A percentile compares a stretch with the other conserved stretches of the same genome.
phyloP scores from a whole-genome alignment of 2,888 invertebrate species.

The Nineta flava region DNA sequence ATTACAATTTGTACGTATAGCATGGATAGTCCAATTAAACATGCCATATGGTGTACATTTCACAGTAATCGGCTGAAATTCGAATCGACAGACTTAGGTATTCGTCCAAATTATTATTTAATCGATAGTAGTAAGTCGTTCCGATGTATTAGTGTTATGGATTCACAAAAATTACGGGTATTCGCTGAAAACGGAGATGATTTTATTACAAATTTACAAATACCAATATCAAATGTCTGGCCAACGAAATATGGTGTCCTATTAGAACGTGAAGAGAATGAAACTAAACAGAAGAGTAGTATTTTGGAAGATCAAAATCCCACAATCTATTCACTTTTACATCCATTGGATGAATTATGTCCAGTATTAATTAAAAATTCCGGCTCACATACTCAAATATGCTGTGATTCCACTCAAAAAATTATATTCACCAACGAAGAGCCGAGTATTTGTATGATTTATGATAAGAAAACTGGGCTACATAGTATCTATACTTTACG shows the following conservation, averaged over 20 bases:
- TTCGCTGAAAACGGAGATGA: conserved; percentile 70
- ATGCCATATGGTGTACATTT: conserved; percentile 59
- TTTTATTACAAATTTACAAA: conserved; percentile 64
- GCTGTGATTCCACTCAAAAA: conserved; percentile 41
- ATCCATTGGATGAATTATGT: conserved; percentile 82
- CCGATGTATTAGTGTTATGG: conserved; percentile 56
- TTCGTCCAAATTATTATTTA: conserved; percentile 25
- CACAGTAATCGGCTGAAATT: conserved; percentile 39
- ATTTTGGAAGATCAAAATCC: conserved; percentile 27
- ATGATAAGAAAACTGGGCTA: conserved; percentile 55
- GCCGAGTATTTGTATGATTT: conserved; percentile 69
- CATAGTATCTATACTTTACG: conserved; percentile 75
- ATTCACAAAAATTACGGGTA: conserved; percentile 58
- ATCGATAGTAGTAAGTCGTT: conserved; percentile 29
- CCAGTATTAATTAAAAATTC: conserved; percentile 62
- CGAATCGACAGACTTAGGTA: conserved; percentile 29
- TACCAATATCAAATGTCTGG: conserved; percentile 70
- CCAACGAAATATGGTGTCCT: conserved; percentile 71
- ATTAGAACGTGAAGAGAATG: conserved; percentile 49
- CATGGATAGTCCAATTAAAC: conserved; percentile 64
- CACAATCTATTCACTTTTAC: conserved; percentile 69
- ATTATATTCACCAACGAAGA: conserved; percentile 62
- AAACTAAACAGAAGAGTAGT: not conserved
- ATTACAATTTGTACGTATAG: conserved; percentile 58
- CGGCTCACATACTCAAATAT: conserved; percentile 36